Base-by-base conservation (phyloP, 2,888 invertebrate genomes). In the Laothoe populi region DNA sequence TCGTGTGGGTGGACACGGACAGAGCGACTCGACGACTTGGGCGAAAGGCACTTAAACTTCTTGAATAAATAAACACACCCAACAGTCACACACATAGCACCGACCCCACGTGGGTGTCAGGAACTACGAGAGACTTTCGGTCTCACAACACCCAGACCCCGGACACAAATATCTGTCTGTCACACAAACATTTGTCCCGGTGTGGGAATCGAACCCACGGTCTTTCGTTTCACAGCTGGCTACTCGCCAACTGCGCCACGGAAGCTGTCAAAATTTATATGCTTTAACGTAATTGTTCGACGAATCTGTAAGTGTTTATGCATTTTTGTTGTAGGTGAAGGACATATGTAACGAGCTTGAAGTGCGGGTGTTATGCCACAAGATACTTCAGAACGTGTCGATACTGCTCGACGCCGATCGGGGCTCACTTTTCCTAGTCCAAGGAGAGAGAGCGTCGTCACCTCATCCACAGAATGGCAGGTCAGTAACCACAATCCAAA, bases 261-360 rank as follows among this genome's bases (percentile, higher is more conserved):
- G n/a, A n/a, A n/a, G n/a, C n/a, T n/a, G n/a, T n/a, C n/a, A n/a
- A n/a, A n/a, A n/a, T n/a, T n/a, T n/a, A n/a, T n/a, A n/a, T n/a
- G n/a, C n/a, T n/a, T n/a, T n/a, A n/a, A n/a, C n/a, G n/a, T n/a
- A n/a, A n/a, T n/a, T n/a, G n/a, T n/a, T n/a, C n/a, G n/a, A n/a
- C 23, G 35, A 53, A 26, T 58, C 24, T 3, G 1, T 40, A 40
- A n/a, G 23, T 8, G 42, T 48, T 35, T 10, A 40, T 1, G 26
- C 53, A 11, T 3, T 57, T 76, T 85, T 82, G 69, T 86, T 83
- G 0, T 86, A 97, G 97, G 97, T 97, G 67, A 97, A 98, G 91
- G 98, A 99, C 89, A 98, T 99, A 81, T 98, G 98, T 90, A 98
- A 98, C 90, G 99, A 99, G 89, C 93, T 99, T 79, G 98, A 99